Base-by-base conservation (phyloP, 2,797 vertebrate genomes). In the Esox masquinongy region DNA sequence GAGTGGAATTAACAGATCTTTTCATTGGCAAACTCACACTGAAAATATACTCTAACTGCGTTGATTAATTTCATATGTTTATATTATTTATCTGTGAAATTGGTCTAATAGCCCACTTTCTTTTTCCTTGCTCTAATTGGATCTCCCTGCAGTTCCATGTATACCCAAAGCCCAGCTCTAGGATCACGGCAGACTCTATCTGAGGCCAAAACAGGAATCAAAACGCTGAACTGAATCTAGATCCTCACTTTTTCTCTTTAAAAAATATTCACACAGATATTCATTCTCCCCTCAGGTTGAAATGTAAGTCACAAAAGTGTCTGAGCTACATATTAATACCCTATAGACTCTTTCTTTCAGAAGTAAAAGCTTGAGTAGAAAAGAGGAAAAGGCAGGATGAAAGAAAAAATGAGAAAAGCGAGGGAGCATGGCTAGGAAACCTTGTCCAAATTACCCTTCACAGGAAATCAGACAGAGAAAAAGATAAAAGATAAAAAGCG, bases 391-490 rank as follows among this genome's bases (percentile, higher is more conserved):
- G 67, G 43, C 12, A 63, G 68, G 68, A 56, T 14, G 24, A 70
- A 3, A 74, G 70, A 79, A 72, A 51, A 26, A 24, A 39, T 31
- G 26, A 53, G 22, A 50, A 7, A 51, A 73, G 71, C 50, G 70
- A 63, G 59, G 4, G 59, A 70, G 68, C 19, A 14, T 6, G n/a
- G 43, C 29, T 31, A 70, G 16, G n/a, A 68, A 67, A 79, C 9
- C 1, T 78, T 80, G 77, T 70, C 53, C 83, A 82, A 76, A 70
- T 74, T 74, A 68, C 76, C 67, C 74, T 69, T 34, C 63, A 22
- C 68, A 79, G 77, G 43, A 11, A 19, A 74, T 63, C 14, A 8
- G 70, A 68, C 70, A 29, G 68, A 74, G 68, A 78, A 67, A 77
- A 61, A 53, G 72, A 69, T 31, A 82, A 59, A 56, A 79, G 77